Evolutionary conservation across 2,888 invertebrate species (phyloP), one percentile per base, ranked within the genome.

Genomic region (Caradrina kadenii): DNA sequence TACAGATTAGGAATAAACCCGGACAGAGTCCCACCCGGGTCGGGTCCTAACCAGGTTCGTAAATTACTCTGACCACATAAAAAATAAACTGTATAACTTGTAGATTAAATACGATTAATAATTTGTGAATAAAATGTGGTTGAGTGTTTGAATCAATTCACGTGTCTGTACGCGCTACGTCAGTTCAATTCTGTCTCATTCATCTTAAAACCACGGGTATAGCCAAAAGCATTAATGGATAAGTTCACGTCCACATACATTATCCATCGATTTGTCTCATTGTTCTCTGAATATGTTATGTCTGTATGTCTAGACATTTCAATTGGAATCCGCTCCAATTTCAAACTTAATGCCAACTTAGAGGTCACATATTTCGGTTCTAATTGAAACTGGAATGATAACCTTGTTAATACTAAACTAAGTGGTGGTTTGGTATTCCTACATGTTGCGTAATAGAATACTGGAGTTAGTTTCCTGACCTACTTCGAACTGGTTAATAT

Each of bases 311-410:
- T 56, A 49, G 55, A 71, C 72, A 21, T 53, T 77, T 62, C 49
- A 78, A 75, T 72, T 64, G 64, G 72, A 72, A 52, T 39, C 10
- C 21, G 62, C 71, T 72, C 60, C 42, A 26, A 63, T 75, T 78
- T 53, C 52, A 64, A 78, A 60, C 79, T 42, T 45, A 63, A 61
- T 61, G 48, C 56, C 22, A 78, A 45, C 56, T 50, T 63, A 48
- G 67, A 52, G 73, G 63, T 64, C 60, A 62, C 76, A 78, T 73
- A 62, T 48, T 53, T 65, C 19, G 35, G 58, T 19, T 66, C 63
- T 79, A 63, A 80, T 80, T 80, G 78, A 70, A 65, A 60, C 58
- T 70, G 68, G 63, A 66, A 69, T 72, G 54, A 62, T 69, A 68
- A 71, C 70, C 76, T 61, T 61, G 73, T 82, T 80, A 73, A 70